phyloP scores from a whole-genome alignment of 1,140 invertebrate genomes.

The Eumeta japonica region DNA sequence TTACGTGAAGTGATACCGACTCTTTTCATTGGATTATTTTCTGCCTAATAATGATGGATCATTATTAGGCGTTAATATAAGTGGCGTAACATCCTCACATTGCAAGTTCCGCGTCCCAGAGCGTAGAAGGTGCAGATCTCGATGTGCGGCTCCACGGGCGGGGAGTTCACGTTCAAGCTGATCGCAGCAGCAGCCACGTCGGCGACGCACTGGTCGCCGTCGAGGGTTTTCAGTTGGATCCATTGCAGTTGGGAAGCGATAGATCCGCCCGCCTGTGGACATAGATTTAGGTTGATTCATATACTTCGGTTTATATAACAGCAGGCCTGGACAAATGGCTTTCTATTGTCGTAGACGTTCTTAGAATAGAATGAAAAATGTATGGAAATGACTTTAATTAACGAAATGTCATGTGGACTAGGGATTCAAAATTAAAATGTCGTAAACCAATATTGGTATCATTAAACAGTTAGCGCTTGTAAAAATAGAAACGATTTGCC shows the following conservation, averaged over 20 bases:
- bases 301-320: background rate
- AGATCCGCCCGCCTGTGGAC: slow-evolving; percentile 13
- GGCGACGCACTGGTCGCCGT: background rate
- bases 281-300: no score
- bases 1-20: no score
- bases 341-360: no score
- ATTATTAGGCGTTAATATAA: background rate
- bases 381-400: no score
- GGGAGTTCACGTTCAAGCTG: slow-evolving; percentile 2
- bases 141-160: slow-evolving; percentile 9
- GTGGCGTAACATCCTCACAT: slow-evolving; percentile 15
- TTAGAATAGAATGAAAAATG: no score
- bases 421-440: no score
- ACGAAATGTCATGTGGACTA: no score
- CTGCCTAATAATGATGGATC: no score
- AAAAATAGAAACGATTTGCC: no score
- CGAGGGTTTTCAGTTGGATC: slow-evolving; percentile 6
- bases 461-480: no score
- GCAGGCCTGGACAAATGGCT: background rate
- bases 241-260: slow-evolving; percentile 18
- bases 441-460: no score
- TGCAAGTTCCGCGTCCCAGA: slow-evolving; percentile 21
- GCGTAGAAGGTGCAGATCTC: slow-evolving; percentile 30
- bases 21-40: no score
- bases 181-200: background rate